A percentile compares a stretch with the other conserved stretches of the same genome.
phyloP scores from a whole-genome alignment of 2,113 vertebrate species.

The Festucalex cinctus region DNA sequence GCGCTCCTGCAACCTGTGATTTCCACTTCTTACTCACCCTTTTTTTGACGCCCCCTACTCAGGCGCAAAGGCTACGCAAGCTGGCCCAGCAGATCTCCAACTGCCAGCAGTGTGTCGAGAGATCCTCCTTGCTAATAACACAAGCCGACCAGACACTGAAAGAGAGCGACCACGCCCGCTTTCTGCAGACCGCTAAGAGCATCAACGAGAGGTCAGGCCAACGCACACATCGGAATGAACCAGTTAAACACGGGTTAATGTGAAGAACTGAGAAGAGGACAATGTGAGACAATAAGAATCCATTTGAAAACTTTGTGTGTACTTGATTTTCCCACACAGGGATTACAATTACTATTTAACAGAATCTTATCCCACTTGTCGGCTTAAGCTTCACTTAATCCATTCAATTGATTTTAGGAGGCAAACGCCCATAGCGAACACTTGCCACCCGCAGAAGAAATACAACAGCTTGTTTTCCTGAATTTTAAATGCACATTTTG shows the following conservation, averaged over 20 bases:
- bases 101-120: constrained; percentile 96
- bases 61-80: constrained; percentile 91
- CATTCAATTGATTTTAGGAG: constrained; percentile 33
- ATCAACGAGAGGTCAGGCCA: constrained; percentile 89
- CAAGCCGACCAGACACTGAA: constrained; percentile 95
- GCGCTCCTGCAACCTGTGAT: background rate
- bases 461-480: background rate
- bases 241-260: constrained; percentile 57
- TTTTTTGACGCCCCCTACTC: background rate
- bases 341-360: constrained; percentile 21
- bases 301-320: constrained; percentile 11
- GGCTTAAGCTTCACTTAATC: constrained; percentile 25
- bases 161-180: constrained; percentile 92
- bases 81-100: constrained; percentile 94
- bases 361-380: constrained; percentile 12
- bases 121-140: constrained; percentile 89
- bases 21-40: background rate
- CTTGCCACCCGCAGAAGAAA: constrained; percentile 17
- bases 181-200: constrained; percentile 93
- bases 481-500: background rate
- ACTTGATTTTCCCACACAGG: constrained; percentile 3
- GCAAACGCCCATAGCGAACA: constrained; percentile 14
- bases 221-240: background rate
- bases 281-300: background rate
- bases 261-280: constrained; percentile 72